Evolutionary conservation across 2,888 invertebrate genomes (phyloP).

Genomic region (Unio delphinus): DNA sequence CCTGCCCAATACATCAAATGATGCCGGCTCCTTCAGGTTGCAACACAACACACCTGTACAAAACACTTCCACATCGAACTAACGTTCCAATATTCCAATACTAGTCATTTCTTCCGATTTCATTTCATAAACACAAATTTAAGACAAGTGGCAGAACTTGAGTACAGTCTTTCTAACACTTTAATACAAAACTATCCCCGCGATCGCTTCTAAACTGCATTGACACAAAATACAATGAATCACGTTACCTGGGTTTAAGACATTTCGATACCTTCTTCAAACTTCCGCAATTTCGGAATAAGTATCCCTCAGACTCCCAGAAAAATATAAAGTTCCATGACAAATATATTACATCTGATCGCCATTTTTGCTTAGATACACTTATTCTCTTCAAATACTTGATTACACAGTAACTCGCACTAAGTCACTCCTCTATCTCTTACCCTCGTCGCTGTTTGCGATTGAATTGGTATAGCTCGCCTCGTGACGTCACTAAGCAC

Average conservation of each 20-base stretch:
- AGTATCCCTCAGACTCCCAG: too few relatives aligned
- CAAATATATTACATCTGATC: too few relatives aligned
- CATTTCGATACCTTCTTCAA: too few relatives aligned
- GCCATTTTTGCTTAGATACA: background rate
- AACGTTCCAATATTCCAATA: too few relatives aligned
- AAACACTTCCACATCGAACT: background rate
- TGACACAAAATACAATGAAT: background rate
- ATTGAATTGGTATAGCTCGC: conserved; percentile 31
- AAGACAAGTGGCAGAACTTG: too few relatives aligned
- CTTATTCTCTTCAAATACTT: conserved; percentile 1
- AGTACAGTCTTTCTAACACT: too few relatives aligned
- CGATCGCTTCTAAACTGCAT: background rate
- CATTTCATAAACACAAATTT: too few relatives aligned
- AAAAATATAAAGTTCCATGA: too few relatives aligned
- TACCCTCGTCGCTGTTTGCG: conserved; percentile 11
- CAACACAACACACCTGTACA: background rate
- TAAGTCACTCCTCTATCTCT: too few relatives aligned
- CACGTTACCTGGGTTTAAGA: background rate
- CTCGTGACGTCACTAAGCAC: conserved; percentile 40
- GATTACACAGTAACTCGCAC: too few relatives aligned
- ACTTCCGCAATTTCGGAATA: too few relatives aligned
- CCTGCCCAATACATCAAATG: conserved; percentile 2
- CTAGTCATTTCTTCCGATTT: too few relatives aligned
- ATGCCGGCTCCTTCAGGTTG: background rate
- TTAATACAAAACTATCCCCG: background rate